Percentiles rank a stretch among this genome's conserved stretches.
phyloP scores from a whole-genome alignment of 2,797 vertebrate genomes.

The Furcifer pardalis region DNA sequence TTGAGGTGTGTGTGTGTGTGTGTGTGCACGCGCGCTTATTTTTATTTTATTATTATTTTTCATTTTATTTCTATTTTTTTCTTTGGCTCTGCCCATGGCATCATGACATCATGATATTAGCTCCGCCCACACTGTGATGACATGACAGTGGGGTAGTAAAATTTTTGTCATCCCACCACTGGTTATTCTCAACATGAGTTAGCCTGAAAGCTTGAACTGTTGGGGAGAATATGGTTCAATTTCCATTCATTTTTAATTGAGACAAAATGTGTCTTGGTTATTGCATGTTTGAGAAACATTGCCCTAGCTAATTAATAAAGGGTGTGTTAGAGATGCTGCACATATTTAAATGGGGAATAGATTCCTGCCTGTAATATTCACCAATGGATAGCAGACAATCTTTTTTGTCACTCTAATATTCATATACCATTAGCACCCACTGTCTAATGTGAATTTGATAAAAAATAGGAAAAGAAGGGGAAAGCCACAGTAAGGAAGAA shows the following conservation, averaged over 20 bases:
- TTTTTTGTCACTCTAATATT: neutral
- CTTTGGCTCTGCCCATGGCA: too few species aligned
- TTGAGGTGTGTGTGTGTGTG: too few species aligned
- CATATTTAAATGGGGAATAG: conserved; percentile 17
- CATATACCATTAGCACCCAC: neutral
- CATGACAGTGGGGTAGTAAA: too few species aligned
- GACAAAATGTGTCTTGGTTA: neutral
- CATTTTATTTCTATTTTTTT: too few species aligned
- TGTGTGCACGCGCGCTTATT: too few species aligned
- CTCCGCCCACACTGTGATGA: too few species aligned
- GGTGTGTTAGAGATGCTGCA: neutral
- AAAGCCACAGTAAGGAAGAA: neutral
- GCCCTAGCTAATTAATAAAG: conserved; percentile 1
- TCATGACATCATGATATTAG: too few species aligned
- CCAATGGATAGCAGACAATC: conserved; percentile 6
- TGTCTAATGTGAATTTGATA: neutral
- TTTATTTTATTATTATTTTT: too few species aligned
- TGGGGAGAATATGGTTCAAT: neutral
- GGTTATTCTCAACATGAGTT: too few species aligned
- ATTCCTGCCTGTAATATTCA: conserved; percentile 8
- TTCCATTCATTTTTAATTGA: neutral
- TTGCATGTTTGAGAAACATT: neutral
- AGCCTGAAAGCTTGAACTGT: neutral
- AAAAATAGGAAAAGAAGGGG: conserved; percentile 8
- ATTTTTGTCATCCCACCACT: too few species aligned